Percentiles rank a stretch among this genome's conserved stretches.
Conservation (phyloP, 2,113 vertebrate species). For the Brachionichthys hirsutus region DNA sequence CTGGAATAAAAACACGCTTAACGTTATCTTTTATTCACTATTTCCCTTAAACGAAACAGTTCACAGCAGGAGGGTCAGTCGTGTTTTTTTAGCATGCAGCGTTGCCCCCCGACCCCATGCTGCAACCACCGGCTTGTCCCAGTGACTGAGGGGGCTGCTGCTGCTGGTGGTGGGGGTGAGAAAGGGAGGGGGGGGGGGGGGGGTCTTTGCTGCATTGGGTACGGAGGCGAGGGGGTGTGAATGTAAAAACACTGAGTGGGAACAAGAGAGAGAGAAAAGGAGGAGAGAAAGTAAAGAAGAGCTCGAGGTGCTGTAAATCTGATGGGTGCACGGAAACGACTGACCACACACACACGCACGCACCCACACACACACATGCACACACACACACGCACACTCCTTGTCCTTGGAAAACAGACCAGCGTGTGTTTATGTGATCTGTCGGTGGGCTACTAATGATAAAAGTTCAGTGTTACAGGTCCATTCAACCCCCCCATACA, state of each 20-base stretch:
- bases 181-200: conserved; percentile 7
- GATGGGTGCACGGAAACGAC: conserved; percentile 29
- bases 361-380: conserved; percentile 26
- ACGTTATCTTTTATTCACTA: too few species aligned
- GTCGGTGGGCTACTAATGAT: background rate
- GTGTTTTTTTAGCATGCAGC: too few species aligned
- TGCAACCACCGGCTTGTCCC: background rate
- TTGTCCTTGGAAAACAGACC: conserved; percentile 47
- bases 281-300: conserved; percentile 28
- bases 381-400: conserved; percentile 36
- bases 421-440: conserved; percentile 43
- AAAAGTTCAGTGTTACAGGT: conserved; percentile 38
- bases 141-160: conserved; percentile 40
- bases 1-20: too few species aligned
- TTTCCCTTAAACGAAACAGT: too few species aligned
- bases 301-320: conserved; percentile 37
- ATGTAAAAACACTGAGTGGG: conserved; percentile 41
- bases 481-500: background rate
- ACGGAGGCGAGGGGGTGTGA: conserved; percentile 48
- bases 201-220: conserved; percentile 29
- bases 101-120: background rate
- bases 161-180: background rate
- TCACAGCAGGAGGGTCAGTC: too few species aligned
- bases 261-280: conserved; percentile 53
- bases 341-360: conserved; percentile 32